A percentile compares a stretch with the other conserved stretches of the same genome.
phyloP scores from a whole-genome alignment of 1,140 invertebrate species.

The Drosophila guanche region DNA sequence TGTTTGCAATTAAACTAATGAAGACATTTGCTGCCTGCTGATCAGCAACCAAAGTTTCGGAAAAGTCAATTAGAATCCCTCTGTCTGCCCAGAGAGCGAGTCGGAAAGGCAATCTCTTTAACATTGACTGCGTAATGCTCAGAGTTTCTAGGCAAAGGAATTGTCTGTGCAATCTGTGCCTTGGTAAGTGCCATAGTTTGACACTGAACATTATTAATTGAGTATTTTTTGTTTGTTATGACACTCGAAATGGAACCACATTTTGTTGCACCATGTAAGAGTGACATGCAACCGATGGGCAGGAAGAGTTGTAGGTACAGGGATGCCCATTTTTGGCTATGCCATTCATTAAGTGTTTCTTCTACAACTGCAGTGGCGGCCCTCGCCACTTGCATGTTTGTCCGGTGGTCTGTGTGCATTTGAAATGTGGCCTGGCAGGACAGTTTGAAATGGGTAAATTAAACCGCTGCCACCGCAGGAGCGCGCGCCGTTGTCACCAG shows the following conservation, averaged over 20 bases:
- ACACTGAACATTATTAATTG: conserved; percentile 75
- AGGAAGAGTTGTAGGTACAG: neutral
- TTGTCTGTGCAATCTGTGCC: conserved; percentile 52
- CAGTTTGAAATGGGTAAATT: conserved; percentile 24
- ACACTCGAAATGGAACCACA: conserved; percentile 41
- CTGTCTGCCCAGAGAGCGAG: neutral
- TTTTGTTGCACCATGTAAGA: conserved; percentile 3
- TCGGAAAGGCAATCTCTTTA: conserved; percentile 9
- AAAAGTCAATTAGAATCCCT: conserved; percentile 27
- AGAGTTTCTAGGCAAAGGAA: neutral
- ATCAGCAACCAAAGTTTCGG: conserved; percentile 3
- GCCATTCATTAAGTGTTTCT: neutral
- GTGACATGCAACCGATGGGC: conserved; percentile 12
- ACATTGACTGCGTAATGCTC: conserved; percentile 21
- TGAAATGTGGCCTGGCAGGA: conserved; percentile 28
- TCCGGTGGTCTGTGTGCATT: conserved; percentile 24
- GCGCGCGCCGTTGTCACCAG: conserved; percentile 26
- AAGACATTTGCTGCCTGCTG: conserved; percentile 58
- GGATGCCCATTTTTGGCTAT: too few species aligned
- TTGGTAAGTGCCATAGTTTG: conserved; percentile 66
- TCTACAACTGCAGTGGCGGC: neutral
- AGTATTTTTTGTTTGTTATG: conserved; percentile 27
- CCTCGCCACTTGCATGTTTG: conserved; percentile 2
- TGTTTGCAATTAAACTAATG: conserved; percentile 80
- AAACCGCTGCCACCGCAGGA: conserved; percentile 16